Evolutionary conservation across 1,140 invertebrate species (phyloP), one percentile per base, ranked within the genome.

Genomic region (Theocolax elegans): DNA sequence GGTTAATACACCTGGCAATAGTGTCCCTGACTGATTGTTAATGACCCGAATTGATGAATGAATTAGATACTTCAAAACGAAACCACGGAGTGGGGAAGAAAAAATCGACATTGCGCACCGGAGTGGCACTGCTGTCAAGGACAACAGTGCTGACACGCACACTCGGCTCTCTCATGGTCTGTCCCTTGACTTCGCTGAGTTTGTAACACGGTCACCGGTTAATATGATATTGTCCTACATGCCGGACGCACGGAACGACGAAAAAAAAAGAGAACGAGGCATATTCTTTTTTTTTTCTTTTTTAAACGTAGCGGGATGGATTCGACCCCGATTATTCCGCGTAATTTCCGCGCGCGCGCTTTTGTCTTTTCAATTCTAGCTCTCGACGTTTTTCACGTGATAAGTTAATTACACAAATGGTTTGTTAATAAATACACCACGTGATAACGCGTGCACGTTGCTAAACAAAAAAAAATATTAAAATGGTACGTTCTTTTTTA

Each of bases 11-110:
- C 17, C 17, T 53, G 17, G 19, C 46, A 12, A 23, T 7, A 40
- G 42, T 66, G 77, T 68, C 78, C 77, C 75, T 78, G 80, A 76
- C 77, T 76, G 74, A 70, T 78, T 72, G 76, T 74, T 80, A 81
- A 81, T 81, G 78, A 80, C 78, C 80, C 77, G 72, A 64, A 80
- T 80, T 29, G 64, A 44, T 51, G 62, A 38, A 75, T 74, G 70
- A 74, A 79, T 77, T 77, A 73, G 74, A 75, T 72, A 51, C 74
- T 75, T 75, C 56, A 54, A 65, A 69, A 76, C 62, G 48, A 49
- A 71, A 59, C 59, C 59, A 44, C 73, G n/a, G 25, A 31, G 7
- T 13, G 46, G 21, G 27, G n/a, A 44, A 73, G 71, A 74, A 77
- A 77, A 76, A 76, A 67, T 63, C 72, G 76, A 78, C 77, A 78